Evolutionary conservation across 2,113 vertebrate genomes (phyloP), one percentile per base, ranked within the genome.

Genomic region (Mugil cephalus): DNA sequence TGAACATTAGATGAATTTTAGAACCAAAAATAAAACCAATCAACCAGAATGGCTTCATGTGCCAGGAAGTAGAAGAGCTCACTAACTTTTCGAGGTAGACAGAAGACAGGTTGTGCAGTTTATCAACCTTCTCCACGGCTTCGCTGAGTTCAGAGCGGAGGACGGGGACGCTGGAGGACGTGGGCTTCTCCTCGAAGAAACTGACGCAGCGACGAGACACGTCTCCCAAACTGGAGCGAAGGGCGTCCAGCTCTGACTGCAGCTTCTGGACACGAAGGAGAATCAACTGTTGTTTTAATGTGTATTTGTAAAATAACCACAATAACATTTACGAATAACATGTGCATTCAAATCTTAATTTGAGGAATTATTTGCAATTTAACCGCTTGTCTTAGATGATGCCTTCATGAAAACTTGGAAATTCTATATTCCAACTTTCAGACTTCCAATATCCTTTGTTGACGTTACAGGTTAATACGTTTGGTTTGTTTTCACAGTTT

Each of bases 1-100:
- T 14, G n/a, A n/a, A n/a, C 24, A 61, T 46, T 30, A 15, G n/a
- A 9, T 46, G 45, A 4, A 61, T 34, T 1, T 13, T 40, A 59
- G 38, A 40, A 4, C 9, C 34, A 7, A 1, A 18, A 18, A 62
- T 0, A 0, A 3, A 30, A 30, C 24, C 24, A 30, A 30, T 5
- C 2, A 30, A 30, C 2, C 24, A 30, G 24, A 30, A 30, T 30
- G n/a, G n/a, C n/a, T n/a, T n/a, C 24, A 30, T 5, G 24, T 9
- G 6, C 10, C 3, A 5, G 1, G 8, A 1, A 14, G 10, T 45
- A 4, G 4, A 73, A 21, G 19, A 4, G 36, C 2, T 1, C 17
- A 79, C 96, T 95, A 47, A 99, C 98, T 98, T 99, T 62, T 97
- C 94, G 75, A 98, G 72, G 91, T 96, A 98, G 89, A 96, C 83